phyloP scores from a whole-genome alignment of 2,113 vertebrate genomes.

The Festucalex cinctus region DNA sequence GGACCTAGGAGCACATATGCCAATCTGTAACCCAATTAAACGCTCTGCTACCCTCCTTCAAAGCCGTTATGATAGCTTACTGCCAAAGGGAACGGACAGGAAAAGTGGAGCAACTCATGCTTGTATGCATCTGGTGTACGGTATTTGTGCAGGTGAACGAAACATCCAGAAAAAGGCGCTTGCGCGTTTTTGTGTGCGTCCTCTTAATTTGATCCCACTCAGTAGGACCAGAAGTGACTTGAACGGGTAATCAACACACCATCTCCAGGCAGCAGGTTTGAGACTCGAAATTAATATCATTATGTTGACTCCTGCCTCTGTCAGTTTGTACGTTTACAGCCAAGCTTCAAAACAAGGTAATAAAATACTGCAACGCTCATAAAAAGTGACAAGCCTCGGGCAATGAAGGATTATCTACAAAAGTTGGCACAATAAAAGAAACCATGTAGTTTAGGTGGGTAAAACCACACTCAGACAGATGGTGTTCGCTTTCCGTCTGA shows the following conservation, averaged over 20 bases:
- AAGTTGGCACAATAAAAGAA: constrained; percentile 42
- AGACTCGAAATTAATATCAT: constrained; percentile 42
- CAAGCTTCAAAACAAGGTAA: constrained; percentile 54
- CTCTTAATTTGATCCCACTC: constrained; percentile 39
- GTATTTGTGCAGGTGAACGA: constrained; percentile 36
- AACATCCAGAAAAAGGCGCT: constrained; percentile 13
- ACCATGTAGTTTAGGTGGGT: constrained; percentile 42
- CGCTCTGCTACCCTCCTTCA: constrained; percentile 67
- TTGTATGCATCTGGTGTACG: constrained; percentile 48
- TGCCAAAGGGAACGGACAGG: constrained; percentile 64
- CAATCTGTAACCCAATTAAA: constrained; percentile 72
- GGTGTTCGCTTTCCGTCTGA: constrained; percentile 48
- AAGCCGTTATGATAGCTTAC: constrained; percentile 68
- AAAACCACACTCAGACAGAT: constrained; percentile 57
- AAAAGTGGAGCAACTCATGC: constrained; percentile 59
- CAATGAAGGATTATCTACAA: constrained; percentile 28
- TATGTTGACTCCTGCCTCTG: constrained; percentile 1
- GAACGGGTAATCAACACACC: constrained; percentile 32
- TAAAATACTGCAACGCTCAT: constrained; percentile 49
- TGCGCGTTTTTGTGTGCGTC: constrained; percentile 13
- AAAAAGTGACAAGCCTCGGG: constrained; percentile 51
- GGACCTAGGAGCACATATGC: constrained; percentile 59
- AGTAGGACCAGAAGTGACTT: constrained; percentile 45
- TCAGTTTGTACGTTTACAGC: constrained; percentile 46
- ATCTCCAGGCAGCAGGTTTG: constrained; percentile 24